These are phyloP conservation scores for Zosterops borbonicus DNA, from an alignment of 2,113 vertebrate species.

Conservation along the genomic window DNA sequence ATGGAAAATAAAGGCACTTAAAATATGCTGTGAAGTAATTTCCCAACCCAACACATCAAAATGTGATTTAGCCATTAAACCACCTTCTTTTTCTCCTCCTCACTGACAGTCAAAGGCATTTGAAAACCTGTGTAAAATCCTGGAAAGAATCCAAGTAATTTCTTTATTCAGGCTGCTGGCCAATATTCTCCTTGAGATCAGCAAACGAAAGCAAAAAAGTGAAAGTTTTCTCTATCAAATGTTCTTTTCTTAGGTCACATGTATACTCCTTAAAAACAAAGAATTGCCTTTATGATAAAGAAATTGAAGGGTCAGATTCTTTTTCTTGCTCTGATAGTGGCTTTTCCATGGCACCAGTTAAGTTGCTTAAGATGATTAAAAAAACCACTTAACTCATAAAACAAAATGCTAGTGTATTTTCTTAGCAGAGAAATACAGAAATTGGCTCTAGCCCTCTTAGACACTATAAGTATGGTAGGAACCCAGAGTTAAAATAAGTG, in stretches of 20 bases:
- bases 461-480: background rate
- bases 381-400: background rate
- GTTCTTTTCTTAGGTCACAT: background rate
- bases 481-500: background rate
- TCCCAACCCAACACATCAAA: background rate
- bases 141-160: background rate
- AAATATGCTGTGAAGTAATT: background rate
- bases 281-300: background rate
- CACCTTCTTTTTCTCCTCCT: background rate
- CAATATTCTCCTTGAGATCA: background rate
- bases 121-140: background rate
- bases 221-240: background rate
- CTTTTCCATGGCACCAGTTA: background rate
- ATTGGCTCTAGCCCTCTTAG: background rate
- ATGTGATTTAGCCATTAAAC: background rate
- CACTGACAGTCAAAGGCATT: background rate
- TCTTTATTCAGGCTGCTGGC: background rate
- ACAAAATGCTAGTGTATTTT: background rate
- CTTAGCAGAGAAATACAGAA: background rate
- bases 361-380: background rate
- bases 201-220: background rate
- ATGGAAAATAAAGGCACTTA: background rate
- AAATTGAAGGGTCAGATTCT: background rate
- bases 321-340: background rate
- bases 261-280: background rate